Evolutionary conservation across 2,113 vertebrate genomes (phyloP).

Genomic region (Serilophus lunatus): DNA sequence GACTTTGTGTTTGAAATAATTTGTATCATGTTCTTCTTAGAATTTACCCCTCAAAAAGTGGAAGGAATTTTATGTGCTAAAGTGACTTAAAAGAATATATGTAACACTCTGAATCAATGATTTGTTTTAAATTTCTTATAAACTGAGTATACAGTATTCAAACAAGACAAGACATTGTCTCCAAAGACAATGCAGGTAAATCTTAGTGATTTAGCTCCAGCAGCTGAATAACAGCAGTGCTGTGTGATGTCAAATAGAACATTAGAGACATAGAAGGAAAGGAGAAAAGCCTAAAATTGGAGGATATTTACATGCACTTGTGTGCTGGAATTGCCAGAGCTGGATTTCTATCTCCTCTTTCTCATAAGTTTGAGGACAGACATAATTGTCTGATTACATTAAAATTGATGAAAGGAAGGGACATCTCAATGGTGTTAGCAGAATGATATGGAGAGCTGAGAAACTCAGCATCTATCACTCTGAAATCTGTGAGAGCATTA

Average conservation of each 20-base stretch:
- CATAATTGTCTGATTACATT: not conserved
- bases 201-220: not conserved
- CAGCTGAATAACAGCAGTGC: not conserved
- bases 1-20: not conserved
- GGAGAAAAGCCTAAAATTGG: accelerated
- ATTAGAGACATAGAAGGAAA: not conserved
- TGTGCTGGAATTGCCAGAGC: not conserved
- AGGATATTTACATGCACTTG: not conserved
- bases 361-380: not conserved
- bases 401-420: not conserved
- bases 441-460: not conserved
- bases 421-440: not conserved
- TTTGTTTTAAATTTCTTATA: not conserved
- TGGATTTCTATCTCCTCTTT: not conserved
- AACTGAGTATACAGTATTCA: not conserved
- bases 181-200: not conserved
- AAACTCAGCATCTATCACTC: not conserved
- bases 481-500: not conserved
- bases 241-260: not conserved
- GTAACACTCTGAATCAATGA: not conserved
- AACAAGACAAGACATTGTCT: not conserved
- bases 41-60: not conserved
- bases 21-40: not conserved
- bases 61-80: not conserved
- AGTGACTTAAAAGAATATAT: not conserved